Base-by-base conservation (phyloP, 35 echinoderm and acorn worm genomes). In the Apostichopus californicus region DNA sequence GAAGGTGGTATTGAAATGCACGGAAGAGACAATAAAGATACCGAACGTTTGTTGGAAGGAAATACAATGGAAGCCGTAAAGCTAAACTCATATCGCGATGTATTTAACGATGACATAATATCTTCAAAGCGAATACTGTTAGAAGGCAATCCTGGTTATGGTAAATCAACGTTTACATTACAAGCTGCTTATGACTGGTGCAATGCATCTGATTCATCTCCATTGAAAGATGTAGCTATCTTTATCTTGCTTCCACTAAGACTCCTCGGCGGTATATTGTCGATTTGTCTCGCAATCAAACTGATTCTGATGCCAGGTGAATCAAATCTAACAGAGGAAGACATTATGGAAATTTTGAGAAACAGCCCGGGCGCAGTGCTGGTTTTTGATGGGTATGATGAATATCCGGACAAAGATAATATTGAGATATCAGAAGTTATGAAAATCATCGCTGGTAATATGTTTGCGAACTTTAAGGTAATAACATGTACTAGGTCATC, bases 311-410 rank as follows among this genome's bases (percentile, higher is more conserved):
- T 83, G 52, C 80, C 80, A 28, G 12, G 5, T 13, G 80, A 83
- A 6, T 83, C 52, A 15, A 12, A 8, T 1, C 80, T 83, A 3
- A 56, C 80, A 3, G 80, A 83, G 56, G 10, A 83, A 1, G 80
- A 83, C 80, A 83, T 83, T 14, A 54, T 8, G 34, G 80, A 55
- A 9, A 83, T 83, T 21, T 7, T 83, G 5, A 14, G 10, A 56
- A 83, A 54, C 13, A 10, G 80, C 3, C 17, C 54, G 17, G 20
- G 12, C 6, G 80, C 56, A 12, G 80, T 83, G 3, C 9, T 83
- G 4, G n/a, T 83, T 55, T 55, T 83, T 15, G 80, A 83, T 83
- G 80, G 80, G 5, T 83, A 56, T 18, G 80, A 83, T 28, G 80
- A 83, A 54, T 83, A 55, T 56, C 52, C 80, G 0, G 34, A 83